These are phyloP conservation scores for Caenorhabditis plicata DNA, from an alignment of 2,888 invertebrate species.

Conservation along the genomic window DNA sequence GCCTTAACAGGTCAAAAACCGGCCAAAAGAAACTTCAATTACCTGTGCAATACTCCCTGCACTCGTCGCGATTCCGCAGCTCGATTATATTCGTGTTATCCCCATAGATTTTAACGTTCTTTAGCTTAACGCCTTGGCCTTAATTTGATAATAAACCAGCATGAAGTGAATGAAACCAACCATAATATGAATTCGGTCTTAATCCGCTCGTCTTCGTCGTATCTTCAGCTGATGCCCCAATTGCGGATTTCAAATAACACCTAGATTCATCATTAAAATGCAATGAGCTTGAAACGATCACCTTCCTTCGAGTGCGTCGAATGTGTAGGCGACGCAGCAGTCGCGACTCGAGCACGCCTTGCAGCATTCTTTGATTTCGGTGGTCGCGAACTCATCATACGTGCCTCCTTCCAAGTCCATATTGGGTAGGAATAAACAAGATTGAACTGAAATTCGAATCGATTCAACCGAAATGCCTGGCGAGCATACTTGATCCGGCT, in stretches of 20 bases:
- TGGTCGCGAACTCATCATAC: constrained; percentile 54
- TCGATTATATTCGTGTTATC: constrained; percentile 42
- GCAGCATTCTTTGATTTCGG: constrained; percentile 45
- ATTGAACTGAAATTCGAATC: constrained; percentile 41
- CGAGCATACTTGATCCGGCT: constrained; percentile 13
- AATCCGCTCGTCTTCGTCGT: constrained; percentile 51
- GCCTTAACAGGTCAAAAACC: no score
- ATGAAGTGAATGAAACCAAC: constrained; percentile 2
- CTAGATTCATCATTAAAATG: no score
- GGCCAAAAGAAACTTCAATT: neutral
- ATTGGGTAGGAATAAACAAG: constrained; percentile 56
- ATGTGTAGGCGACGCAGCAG: constrained; percentile 57
- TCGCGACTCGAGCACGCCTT: constrained; percentile 36
- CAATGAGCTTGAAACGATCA: neutral
- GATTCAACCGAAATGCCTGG: neutral
- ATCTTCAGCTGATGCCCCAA: constrained; percentile 54
- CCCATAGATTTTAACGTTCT: constrained; percentile 53
- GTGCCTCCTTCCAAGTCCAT: constrained; percentile 55
- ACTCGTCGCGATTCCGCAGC: constrained; percentile 52
- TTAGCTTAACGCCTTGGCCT: constrained; percentile 48
- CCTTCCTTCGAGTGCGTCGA: constrained; percentile 31
- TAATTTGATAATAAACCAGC: neutral
- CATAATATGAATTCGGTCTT: constrained; percentile 52
- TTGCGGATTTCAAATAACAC: constrained; percentile 59
- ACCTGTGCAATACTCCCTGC: constrained; percentile 58